A percentile compares a stretch with the other conserved stretches of the same genome.
Conservation (phyloP, 1,140 invertebrate genomes). For the Bombus impatiens region DNA sequence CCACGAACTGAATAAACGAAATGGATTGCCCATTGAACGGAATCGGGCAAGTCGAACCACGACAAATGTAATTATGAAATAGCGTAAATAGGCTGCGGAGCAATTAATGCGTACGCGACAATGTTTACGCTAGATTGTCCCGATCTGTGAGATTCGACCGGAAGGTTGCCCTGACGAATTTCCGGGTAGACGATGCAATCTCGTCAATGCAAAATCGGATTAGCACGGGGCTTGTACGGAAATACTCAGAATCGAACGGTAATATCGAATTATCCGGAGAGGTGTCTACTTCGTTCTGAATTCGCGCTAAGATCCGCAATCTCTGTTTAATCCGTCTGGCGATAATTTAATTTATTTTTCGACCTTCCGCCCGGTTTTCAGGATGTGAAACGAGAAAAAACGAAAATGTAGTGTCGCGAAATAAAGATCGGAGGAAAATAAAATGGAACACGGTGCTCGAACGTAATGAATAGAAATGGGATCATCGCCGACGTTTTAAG, state of each 20-base stretch:
- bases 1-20: too few relatives aligned
- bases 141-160: constrained; percentile 1
- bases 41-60: background rate
- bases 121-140: constrained; percentile 36
- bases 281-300: constrained; percentile 16
- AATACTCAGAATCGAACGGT: constrained; percentile 51
- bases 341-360: constrained; percentile 11
- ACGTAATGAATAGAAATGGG: background rate
- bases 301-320: constrained; percentile 5
- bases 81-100: background rate
- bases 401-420: background rate
- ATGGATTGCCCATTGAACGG: background rate
- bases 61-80: background rate
- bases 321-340: background rate
- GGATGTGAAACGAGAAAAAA: too few relatives aligned
- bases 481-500: background rate
- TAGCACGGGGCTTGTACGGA: constrained; percentile 32
- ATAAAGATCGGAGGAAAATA: background rate
- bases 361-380: background rate
- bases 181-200: constrained; percentile 47
- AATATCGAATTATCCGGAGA: constrained; percentile 50
- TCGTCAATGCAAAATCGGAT: constrained; percentile 42
- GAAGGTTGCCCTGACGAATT: constrained; percentile 33
- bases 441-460: background rate
- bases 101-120: background rate